These are phyloP conservation scores for Myopa tessellatipennis DNA, from an alignment of 2,888 invertebrate genomes.

Conservation along the genomic window DNA sequence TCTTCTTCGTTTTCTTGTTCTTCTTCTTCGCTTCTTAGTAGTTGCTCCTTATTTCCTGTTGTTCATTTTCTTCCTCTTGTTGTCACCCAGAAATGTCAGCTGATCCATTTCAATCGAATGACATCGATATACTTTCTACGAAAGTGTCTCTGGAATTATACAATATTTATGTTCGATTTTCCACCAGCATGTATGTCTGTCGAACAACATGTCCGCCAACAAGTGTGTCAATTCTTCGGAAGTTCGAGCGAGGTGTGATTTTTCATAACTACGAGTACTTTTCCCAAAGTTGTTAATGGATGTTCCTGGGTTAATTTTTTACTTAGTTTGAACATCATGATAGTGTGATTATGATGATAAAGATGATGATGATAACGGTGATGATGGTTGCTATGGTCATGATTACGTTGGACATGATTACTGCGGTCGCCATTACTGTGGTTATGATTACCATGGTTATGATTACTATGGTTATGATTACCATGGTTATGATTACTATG, in stretches of 20 bases:
- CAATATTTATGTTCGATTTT: background rate
- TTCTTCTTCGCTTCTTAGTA: background rate
- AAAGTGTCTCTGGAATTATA: background rate
- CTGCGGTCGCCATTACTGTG: too few relatives aligned
- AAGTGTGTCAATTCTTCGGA: constrained; percentile 34
- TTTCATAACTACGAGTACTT: constrained; percentile 8
- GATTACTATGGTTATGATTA: background rate
- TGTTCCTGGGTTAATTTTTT: background rate
- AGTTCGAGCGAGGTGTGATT: constrained; percentile 25
- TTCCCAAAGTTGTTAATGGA: constrained; percentile 30
- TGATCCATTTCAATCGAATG: background rate
- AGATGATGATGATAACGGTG: background rate
- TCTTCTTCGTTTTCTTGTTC: background rate
- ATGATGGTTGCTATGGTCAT: background rate
- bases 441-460: background rate
- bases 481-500: background rate
- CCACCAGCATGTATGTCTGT: background rate
- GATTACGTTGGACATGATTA: too few relatives aligned
- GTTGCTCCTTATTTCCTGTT: too few relatives aligned
- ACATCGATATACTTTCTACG: background rate
- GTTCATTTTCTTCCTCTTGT: too few relatives aligned
- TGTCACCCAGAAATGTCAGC: background rate
- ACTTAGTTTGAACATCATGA: background rate
- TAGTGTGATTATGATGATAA: background rate
- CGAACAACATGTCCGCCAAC: background rate